Base-by-base conservation (phyloP, 2,888 invertebrate genomes). In the Eilema sororculum region DNA sequence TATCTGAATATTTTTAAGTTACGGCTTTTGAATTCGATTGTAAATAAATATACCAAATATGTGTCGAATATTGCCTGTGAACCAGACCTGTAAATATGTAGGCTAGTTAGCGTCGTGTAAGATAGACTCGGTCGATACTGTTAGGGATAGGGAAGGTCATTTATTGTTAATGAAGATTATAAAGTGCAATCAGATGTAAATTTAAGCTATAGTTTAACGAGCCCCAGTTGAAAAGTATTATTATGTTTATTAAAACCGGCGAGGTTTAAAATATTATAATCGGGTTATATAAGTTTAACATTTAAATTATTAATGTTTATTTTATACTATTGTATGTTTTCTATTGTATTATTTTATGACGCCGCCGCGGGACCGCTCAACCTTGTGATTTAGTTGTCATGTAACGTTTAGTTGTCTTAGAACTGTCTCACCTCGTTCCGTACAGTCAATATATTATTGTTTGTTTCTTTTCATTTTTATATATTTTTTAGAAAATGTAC, bases 21-120 rank as follows among this genome's bases (percentile, higher is more conserved):
- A 87, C 81, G 89, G 91, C 90, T 92, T 88, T 84, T 88, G 86
- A 88, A 86, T 90, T 90, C 89, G 86, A 85, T 85, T 95, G 95
- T 95, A 95, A 93, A 95, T 95, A 95, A 91, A 90, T 90, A 94
- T 93, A 95, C 95, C 95, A 95, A 95, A 95, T 93, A 93, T 91
- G 90, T 91, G 90, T 90, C 89, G 89, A 86, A 87, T 86, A 83
- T 86, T 79, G 88, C 84, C 85, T 73, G 87, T 77, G 84, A 82
- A 89, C 85, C 87, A 77, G 83, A 82, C 80, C 81, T 94, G 93
- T 94, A 94, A 76, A 94, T 93, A 93, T 74, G 86, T 93, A 92
- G 90, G 83, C 80, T 91, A 92, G 89, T 79, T 75, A 83, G 84
- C 85, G 80, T 73, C 80, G 79, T 89, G 88, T 92, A 90, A 90